Conservation (phyloP, 1,140 invertebrate genomes). For the Zaprionus camerounensis region DNA sequence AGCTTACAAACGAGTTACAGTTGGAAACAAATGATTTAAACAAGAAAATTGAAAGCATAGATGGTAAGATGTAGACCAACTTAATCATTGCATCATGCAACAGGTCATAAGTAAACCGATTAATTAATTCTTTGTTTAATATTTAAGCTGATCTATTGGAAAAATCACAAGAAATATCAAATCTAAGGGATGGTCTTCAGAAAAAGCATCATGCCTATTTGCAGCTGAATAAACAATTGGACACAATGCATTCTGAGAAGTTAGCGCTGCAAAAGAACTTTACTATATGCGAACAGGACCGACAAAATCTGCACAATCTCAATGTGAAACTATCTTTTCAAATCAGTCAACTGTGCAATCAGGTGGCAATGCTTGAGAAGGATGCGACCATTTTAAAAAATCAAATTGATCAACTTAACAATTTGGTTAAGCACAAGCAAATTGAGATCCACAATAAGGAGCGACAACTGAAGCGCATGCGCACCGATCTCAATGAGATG, state of each 20-base stretch:
- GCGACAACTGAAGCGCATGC: constrained; percentile 82
- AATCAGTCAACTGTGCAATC: constrained; percentile 51
- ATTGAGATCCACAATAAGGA: constrained; percentile 84
- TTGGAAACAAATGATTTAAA: constrained; percentile 30
- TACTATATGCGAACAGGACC: constrained; percentile 86
- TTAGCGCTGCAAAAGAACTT: constrained; percentile 87
- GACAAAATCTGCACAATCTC: constrained; percentile 86
- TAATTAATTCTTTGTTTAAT: not conserved
- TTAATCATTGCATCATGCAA: too few relatives aligned
- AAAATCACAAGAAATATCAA: constrained; percentile 52
- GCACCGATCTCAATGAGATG: constrained; percentile 85
- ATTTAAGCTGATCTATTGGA: not conserved
- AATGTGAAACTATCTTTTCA: constrained; percentile 83
- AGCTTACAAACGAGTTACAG: constrained; percentile 37
- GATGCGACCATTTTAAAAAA: constrained; percentile 29
- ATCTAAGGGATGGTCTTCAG: constrained; percentile 86
- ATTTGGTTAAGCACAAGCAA: constrained; percentile 88
- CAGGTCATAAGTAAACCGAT: too few relatives aligned
- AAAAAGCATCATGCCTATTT: constrained; percentile 86
- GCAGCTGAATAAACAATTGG: constrained; percentile 87
- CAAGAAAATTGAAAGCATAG: constrained; percentile 56
- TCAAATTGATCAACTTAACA: constrained; percentile 87
- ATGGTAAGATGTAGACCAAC: constrained; percentile 36
- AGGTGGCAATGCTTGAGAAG: constrained; percentile 50
- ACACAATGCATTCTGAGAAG: constrained; percentile 87